A percentile compares a stretch with the other conserved stretches of the same genome.
phyloP scores from a whole-genome alignment of 2,113 vertebrate genomes.

The Capreolus pygargus region DNA sequence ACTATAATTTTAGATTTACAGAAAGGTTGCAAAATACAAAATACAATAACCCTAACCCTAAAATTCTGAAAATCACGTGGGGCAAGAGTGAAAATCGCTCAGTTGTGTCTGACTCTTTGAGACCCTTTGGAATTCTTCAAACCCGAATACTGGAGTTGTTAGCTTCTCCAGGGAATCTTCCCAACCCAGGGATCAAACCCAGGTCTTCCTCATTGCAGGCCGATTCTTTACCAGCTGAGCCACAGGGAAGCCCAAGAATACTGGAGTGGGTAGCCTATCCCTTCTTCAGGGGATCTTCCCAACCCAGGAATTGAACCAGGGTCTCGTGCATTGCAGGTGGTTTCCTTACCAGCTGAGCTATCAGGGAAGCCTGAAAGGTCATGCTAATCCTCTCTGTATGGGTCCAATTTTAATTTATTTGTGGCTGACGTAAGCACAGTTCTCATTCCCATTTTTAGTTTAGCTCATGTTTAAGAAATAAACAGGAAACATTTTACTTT shows the following conservation, averaged over 20 bases:
- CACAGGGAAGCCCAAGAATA: not conserved
- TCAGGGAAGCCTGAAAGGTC: not conserved
- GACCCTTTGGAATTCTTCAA: not conserved
- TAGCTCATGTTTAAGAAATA: constrained; percentile 15
- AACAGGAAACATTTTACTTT: not conserved
- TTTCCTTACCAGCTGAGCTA: not conserved
- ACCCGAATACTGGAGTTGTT: not conserved
- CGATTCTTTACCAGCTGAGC: not conserved
- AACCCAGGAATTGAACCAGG: not conserved
- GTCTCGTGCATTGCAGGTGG: not conserved
- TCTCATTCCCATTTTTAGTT: constrained; percentile 16
- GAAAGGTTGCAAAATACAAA: not conserved
- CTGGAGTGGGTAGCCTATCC: not conserved
- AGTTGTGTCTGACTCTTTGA: not conserved
- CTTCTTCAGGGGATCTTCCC: not conserved
- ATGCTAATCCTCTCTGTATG: not conserved
- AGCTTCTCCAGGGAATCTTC: not conserved
- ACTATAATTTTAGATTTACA: not conserved
- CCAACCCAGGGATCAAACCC: not conserved
- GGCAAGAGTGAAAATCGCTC: not conserved
- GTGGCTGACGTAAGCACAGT: not conserved
- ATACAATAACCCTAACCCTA: not conserved
- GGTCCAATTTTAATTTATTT: constrained; percentile 2
- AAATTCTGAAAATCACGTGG: not conserved
- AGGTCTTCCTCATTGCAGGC: not conserved